These are phyloP conservation scores for Azorinus chamasolen DNA, from an alignment of 2,888 invertebrate species.

Conservation along the genomic window DNA sequence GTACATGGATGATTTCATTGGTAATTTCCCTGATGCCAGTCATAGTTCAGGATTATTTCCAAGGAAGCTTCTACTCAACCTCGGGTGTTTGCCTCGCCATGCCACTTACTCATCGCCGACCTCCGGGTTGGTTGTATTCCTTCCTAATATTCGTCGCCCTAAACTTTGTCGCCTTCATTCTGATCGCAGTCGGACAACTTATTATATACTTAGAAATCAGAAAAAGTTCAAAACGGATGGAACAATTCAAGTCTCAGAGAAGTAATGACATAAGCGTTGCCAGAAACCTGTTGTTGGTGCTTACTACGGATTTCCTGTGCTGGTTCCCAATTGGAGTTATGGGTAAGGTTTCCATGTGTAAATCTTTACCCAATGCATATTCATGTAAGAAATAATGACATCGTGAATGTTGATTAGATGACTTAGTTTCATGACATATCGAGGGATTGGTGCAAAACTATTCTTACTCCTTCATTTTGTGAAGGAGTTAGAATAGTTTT, in stretches of 20 bases:
- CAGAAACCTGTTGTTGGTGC: constrained; percentile 28
- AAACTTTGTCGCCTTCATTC: constrained; percentile 61
- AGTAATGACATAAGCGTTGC: constrained; percentile 30
- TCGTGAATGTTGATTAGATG: too few species aligned
- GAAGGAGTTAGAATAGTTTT: too few species aligned
- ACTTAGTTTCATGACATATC: too few species aligned
- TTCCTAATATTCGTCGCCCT: constrained; percentile 80
- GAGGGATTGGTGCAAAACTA: too few species aligned
- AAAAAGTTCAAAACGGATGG: neutral
- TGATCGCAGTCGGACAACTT: constrained; percentile 19
- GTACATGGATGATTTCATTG: constrained; percentile 77
- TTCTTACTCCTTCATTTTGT: too few species aligned
- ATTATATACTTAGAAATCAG: constrained; percentile 10
- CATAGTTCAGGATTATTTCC: constrained; percentile 77
- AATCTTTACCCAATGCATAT: too few species aligned
- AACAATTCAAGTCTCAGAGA: constrained; percentile 1
- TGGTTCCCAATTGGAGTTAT: constrained; percentile 78
- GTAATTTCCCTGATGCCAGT: constrained; percentile 79
- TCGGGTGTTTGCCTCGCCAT: constrained; percentile 83
- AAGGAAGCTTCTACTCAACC: constrained; percentile 79
- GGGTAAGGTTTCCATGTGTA: constrained; percentile 10
- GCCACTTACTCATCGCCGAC: constrained; percentile 81
- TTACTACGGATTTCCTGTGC: constrained; percentile 59
- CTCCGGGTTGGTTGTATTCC: constrained; percentile 84
- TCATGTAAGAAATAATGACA: too few species aligned